Conservation (phyloP, 2,888 invertebrate genomes). For the Lithophane leautieri region DNA sequence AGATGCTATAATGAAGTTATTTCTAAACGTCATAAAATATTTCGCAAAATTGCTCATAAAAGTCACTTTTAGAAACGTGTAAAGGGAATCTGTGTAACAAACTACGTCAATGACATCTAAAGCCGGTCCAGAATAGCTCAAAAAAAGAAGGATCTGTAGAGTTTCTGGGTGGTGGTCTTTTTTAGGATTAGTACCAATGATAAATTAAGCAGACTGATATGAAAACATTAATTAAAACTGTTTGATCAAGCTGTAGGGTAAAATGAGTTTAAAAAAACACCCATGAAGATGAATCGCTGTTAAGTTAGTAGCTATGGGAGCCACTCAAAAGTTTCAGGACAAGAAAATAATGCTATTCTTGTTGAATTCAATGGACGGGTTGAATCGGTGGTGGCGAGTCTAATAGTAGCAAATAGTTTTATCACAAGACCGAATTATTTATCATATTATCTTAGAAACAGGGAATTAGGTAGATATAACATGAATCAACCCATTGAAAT, state of each 20-base stretch:
- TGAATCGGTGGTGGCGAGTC: neutral
- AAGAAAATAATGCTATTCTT: neutral
- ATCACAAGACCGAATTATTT: neutral
- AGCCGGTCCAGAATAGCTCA: conserved; percentile 44
- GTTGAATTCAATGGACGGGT: neutral
- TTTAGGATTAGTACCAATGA: neutral
- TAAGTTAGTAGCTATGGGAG: too few species aligned
- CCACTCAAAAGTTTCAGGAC: neutral
- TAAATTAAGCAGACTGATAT: neutral
- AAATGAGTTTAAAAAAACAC: neutral
- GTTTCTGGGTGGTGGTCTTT: conserved; percentile 7
- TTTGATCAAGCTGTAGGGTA: neutral
- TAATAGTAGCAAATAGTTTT: neutral
- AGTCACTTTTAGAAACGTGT: conserved; percentile 70
- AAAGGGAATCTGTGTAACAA: conserved; percentile 71
- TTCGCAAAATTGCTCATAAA: conserved; percentile 72
- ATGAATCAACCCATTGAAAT: conserved; percentile 3
- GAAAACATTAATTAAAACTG: neutral
- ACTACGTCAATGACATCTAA: conserved; percentile 72
- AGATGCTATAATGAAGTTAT: conserved; percentile 66
- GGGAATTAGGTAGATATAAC: neutral
- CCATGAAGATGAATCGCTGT: neutral
- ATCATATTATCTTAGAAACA: neutral
- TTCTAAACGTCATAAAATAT: conserved; percentile 72
- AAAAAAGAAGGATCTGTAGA: conserved; percentile 46